phyloP scores from a whole-genome alignment of 2,888 invertebrate genomes.

The Amblyjoppa fuscipennis region DNA sequence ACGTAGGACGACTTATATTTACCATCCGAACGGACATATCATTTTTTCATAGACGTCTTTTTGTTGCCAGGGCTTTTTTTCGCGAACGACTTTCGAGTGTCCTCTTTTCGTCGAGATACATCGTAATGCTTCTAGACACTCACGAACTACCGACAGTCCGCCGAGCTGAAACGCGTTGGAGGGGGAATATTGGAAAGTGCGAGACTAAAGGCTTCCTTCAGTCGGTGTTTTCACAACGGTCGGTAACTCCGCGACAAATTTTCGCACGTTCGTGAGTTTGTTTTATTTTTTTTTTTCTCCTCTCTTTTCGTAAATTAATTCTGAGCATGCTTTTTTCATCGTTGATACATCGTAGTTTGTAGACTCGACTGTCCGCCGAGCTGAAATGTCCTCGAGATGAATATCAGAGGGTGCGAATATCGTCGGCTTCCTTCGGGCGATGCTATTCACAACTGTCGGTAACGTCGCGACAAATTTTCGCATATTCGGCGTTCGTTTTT shows the following conservation, averaged over 20 bases:
- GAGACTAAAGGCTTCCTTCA: too few relatives aligned
- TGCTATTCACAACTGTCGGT: background rate
- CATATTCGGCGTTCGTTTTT: background rate
- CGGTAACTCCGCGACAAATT: background rate
- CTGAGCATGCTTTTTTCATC: background rate
- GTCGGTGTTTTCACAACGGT: background rate
- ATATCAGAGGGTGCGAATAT: too few relatives aligned
- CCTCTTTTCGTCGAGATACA: background rate
- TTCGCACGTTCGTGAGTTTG: background rate
- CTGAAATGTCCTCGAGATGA: too few relatives aligned
- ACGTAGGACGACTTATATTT: background rate
- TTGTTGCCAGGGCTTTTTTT: too few relatives aligned
- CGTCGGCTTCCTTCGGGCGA: too few relatives aligned
- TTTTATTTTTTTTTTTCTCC: background rate
- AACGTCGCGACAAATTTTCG: background rate
- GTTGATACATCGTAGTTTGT: background rate
- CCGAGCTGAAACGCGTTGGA: too few relatives aligned
- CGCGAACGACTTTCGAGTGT: background rate
- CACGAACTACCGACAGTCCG: background rate
- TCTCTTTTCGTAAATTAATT: background rate
- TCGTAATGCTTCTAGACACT: background rate
- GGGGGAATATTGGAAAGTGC: too few relatives aligned
- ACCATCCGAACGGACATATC: too few relatives aligned
- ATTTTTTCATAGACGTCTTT: too few relatives aligned
- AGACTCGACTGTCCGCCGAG: background rate